Evolutionary conservation across 2,888 invertebrate genomes (phyloP), one percentile per base, ranked within the genome.

Genomic region (Byasa hedistus): DNA sequence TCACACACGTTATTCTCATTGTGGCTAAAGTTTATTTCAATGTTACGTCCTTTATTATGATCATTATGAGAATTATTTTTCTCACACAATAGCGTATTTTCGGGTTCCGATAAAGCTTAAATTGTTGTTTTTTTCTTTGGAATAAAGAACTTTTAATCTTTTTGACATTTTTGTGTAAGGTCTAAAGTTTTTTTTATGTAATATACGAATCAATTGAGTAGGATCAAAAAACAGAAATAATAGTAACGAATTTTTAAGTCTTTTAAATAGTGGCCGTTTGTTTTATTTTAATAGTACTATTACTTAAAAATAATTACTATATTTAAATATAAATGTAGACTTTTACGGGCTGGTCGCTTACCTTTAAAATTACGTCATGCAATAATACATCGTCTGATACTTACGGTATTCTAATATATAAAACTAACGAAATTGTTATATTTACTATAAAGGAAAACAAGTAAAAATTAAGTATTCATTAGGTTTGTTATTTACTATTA

Each of bases 11-110:
- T 3, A 19, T 52, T n/a, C 21, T 52, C 19, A 4, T 21, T 52
- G n/a, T 21, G 21, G 5, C 52, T 51, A 55, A 60, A 56, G 57
- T 57, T 65, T 57, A 55, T 56, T 65, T 65, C 58, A 62, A 62
- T 61, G 66, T 57, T 58, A 54, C 15, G 59, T 60, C 65, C 59
- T 65, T 60, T 65, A 54, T 58, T 58, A 36, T 62, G 56, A 23
- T 32, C 57, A 48, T 64, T 39, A 56, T 59, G 65, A 54, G 65
- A 57, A 62, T 57, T 66, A 21, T 66, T 32, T 58, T 54, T 61
- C 54, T 62, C 62, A 57, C 44, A 66, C 24, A 55, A 66, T 57
- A 58, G 27, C 21, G 32, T 36, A 61, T 52, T 66, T 66, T 62
- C 66, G 57, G 44, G 54, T 62, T 39, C 52, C 54, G 27, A 44